These are phyloP conservation scores for Himalopsyche tibetana DNA, from an alignment of 2,888 invertebrate genomes.

Conservation along the genomic window DNA sequence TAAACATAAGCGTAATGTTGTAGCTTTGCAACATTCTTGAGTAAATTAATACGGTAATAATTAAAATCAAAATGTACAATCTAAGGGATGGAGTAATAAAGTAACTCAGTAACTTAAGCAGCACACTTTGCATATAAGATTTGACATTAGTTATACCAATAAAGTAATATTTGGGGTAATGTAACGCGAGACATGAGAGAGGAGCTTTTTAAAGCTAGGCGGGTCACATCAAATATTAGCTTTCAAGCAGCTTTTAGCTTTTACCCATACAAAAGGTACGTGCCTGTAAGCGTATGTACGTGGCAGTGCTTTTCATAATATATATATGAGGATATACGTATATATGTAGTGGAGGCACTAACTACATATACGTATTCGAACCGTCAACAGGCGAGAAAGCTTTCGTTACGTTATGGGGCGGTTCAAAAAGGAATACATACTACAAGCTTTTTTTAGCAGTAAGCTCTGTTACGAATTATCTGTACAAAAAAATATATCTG, in stretches of 20 bases:
- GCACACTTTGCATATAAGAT: conserved; percentile 3
- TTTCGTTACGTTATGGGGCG: conserved; percentile 5
- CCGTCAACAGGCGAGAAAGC: conserved; percentile 31
- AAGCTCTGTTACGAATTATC: no score
- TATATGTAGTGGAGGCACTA: not conserved
- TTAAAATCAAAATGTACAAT: no score
- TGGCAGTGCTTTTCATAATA: conserved; percentile 6
- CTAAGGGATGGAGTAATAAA: no score
- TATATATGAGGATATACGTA: not conserved
- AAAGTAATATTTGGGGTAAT: conserved; percentile 30
- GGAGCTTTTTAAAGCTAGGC: conserved; percentile 15
- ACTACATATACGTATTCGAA: conserved; percentile 22
- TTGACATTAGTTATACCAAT: conserved; percentile 15
- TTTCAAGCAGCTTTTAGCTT: conserved; percentile 30
- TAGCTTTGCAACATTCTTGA: no score
- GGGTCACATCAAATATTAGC: conserved; percentile 34
- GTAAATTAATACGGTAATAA: no score
- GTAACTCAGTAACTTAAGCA: not conserved
- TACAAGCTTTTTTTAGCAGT: no score
- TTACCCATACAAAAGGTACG: conserved; percentile 34
- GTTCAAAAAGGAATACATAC: not conserved
- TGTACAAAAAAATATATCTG: no score
- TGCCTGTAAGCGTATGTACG: conserved; percentile 26
- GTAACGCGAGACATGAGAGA: conserved; percentile 13
- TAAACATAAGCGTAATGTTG: no score